Base-by-base conservation (phyloP, 1,140 invertebrate species). In the Homalodisca vitripennis region DNA sequence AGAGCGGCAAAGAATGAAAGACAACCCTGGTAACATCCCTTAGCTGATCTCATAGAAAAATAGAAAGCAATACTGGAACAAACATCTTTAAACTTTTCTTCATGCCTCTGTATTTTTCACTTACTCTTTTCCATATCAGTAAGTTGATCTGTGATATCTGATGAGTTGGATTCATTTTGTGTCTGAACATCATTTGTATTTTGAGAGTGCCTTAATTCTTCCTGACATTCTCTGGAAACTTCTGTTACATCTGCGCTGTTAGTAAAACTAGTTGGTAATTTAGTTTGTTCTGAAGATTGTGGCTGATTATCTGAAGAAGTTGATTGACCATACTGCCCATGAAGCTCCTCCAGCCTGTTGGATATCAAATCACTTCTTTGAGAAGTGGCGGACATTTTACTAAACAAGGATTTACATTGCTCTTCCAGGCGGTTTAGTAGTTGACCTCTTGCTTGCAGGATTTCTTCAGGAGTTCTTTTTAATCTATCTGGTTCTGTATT, bases 341-440 rank as follows among this genome's bases (percentile, higher is more conserved):
- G 82, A 70, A 84, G 78, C 70, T 82, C 80, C 55, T 82, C 80
- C 0, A 83, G 70, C 68, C 79, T 81, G 17, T 80, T 84, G 67
- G 83, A 87, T 6, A 92, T 78, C 22, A 80, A 82, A 22, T 84
- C 82, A 30, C 86, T 84, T 67, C 84, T 83, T 46, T 80, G 81
- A 46, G 85, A 85, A 0, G 88, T 90, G 3, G 83, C 83, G 3
- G 80, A 82, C 75, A 88, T 83, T 79, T 87, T 88, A 46, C 84
- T 81, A 70, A 90, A 84, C 14, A 92, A 76, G 75, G 86, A 81
- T 71, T 84, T 82, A 69, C 87, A 88, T 73, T 89, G 86, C 63
- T 87, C 86, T 79, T 93, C 90, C 30, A 92, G 77, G 6, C 86
- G 80, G 75, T 85, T 83, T 29, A 92, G 77, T 68, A 89, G 81